These are phyloP conservation scores for Myotis yumanensis DNA, from an alignment of 2,113 vertebrate species.

Conservation along the genomic window DNA sequence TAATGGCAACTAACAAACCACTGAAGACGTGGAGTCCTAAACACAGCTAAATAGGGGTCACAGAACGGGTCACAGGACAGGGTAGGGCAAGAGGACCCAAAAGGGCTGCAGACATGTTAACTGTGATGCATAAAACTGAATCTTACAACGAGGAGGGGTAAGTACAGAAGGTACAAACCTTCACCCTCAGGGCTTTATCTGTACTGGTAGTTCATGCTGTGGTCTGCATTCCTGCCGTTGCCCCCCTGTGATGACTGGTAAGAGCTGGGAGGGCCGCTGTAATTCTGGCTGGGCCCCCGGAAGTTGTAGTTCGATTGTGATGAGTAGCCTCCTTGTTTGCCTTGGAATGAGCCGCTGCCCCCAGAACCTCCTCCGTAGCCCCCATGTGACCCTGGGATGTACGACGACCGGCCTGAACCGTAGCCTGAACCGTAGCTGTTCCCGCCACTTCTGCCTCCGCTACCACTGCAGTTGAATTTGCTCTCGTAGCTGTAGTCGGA, in stretches of 20 bases:
- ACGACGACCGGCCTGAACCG: constrained; percentile 80
- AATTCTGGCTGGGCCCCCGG: constrained; percentile 88
- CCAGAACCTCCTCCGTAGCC: constrained; percentile 85
- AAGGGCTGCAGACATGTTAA: constrained; percentile 72
- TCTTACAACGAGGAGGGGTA: constrained; percentile 70
- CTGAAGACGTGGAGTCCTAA: constrained; percentile 82
- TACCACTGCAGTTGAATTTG: constrained; percentile 83
- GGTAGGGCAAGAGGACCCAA: constrained; percentile 41
- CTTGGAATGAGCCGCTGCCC: constrained; percentile 85
- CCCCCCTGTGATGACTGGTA: constrained; percentile 88
- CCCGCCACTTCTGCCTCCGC: constrained; percentile 79
- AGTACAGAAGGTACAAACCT: constrained; percentile 72
- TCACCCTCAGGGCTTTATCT: constrained; percentile 87
- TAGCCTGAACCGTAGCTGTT: constrained; percentile 74
- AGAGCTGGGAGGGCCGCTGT: constrained; percentile 83
- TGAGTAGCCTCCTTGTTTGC: constrained; percentile 89
- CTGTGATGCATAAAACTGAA: constrained; percentile 77
- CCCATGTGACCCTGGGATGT: constrained; percentile 83
- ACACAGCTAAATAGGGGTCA: constrained; percentile 81
- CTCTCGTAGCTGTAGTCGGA: constrained; percentile 86
- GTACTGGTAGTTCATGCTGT: constrained; percentile 95
- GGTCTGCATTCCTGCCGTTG: constrained; percentile 86
- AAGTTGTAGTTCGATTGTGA: constrained; percentile 90
- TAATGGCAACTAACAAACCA: constrained; percentile 82
- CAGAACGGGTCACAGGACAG: constrained; percentile 75